Percentiles rank a stretch among this genome's conserved stretches.
These are phyloP conservation scores for Coryphaenoides rupestris DNA, from an alignment of 2,113 vertebrate species.

Conservation along the genomic window DNA sequence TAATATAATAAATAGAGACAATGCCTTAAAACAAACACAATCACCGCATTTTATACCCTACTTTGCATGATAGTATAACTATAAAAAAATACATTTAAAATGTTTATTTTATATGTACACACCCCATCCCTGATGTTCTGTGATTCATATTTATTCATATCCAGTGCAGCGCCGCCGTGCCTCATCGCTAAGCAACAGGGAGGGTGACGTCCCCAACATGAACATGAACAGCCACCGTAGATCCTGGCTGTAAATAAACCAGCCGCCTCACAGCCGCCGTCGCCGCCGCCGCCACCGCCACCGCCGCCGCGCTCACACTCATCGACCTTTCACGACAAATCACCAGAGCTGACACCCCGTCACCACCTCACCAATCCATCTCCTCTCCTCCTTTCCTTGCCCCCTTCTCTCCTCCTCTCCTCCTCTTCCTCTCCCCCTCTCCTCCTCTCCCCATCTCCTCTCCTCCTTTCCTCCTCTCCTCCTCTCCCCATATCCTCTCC, in stretches of 20 bases:
- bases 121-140: too few species aligned
- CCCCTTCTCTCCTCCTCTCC: background rate
- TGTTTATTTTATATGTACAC: too few species aligned
- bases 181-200: background rate
- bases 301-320: background rate
- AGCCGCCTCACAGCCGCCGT: slow-evolving; percentile 1
- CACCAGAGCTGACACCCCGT: slow-evolving; percentile 13
- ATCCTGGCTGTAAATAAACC: background rate
- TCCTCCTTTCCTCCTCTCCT: too few species aligned
- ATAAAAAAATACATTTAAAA: too few species aligned
- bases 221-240: background rate
- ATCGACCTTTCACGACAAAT: slow-evolving; percentile 5
- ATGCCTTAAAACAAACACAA: background rate
- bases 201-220: background rate
- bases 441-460: too few species aligned
- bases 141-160: background rate
- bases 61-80: too few species aligned
- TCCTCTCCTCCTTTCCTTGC: too few species aligned
- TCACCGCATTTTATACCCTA: too few species aligned
- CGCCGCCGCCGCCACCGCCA: too few species aligned
- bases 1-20: background rate
- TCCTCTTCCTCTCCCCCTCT: background rate
- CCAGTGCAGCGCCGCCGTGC: background rate
- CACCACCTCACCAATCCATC: background rate
- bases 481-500: too few species aligned